Base-by-base conservation (phyloP, 53 echinoderm and acorn worm species). In the Echinometra lucunter region DNA sequence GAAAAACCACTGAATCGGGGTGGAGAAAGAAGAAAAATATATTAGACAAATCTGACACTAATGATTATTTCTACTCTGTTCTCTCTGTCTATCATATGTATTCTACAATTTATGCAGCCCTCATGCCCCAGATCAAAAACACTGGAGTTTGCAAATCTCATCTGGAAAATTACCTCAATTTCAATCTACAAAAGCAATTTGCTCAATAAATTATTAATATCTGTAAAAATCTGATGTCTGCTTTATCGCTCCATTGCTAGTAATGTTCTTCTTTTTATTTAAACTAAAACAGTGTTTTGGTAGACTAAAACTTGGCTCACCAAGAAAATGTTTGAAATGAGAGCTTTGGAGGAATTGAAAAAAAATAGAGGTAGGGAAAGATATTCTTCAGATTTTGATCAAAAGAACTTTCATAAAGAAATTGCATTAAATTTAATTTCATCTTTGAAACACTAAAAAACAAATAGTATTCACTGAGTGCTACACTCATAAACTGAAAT, bases 11-110 rank as follows among this genome's bases (percentile, higher is more conserved):
- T 89, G 58, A 85, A 85, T 49, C n/a, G 45, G 53, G 49, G 10
- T 30, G 58, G 89, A 49, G 57, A 78, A 78, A 63, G 47, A 60
- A 89, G 88, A 89, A 89, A 89, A 38, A 89, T 89, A 88, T 88
- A 88, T 55, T 88, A 58, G 60, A 60, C 57, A 60, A 58, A 60
- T 89, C 89, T 60, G 37, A 89, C 7, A 58, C 57, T 89, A 85
- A 58, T 88, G 55, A 32, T 89, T 58, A 0, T 11, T 60, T 37
- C 60, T 60, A 57, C 6, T 18, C n/a, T n/a, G n/a, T n/a, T n/a
- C n/a, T 35, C 58, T 89, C 60, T 45, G 56, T 60, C 57, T 89
- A 89, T 38, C 60, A 58, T 56, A 28, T 4, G 2, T n/a, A 88
- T 85, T 81, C 81, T 81, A 81, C 37, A 28, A 85, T 44, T 7